A percentile compares a stretch with the other conserved stretches of the same genome.
phyloP scores from a whole-genome alignment of 2,797 vertebrate genomes.

The Rhinogobio ventralis region DNA sequence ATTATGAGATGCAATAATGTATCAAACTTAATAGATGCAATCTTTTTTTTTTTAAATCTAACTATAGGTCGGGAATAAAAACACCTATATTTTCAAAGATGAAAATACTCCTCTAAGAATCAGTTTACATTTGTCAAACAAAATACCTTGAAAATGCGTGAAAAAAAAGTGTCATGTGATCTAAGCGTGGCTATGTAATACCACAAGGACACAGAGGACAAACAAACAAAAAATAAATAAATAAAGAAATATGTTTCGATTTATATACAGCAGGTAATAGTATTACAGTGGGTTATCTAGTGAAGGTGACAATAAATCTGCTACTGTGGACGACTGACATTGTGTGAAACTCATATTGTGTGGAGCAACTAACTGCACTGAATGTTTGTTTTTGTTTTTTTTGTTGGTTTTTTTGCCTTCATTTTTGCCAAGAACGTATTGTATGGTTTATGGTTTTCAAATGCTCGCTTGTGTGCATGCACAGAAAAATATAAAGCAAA shows the following conservation, averaged over 20 bases:
- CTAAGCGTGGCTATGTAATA: slow-evolving; percentile 49
- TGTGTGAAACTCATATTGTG: no score
- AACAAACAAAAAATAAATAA: slow-evolving; percentile 60
- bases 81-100: slow-evolving; percentile 72
- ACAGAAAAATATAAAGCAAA: not conserved
- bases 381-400: no score
- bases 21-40: not conserved
- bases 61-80: not conserved
- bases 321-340: slow-evolving; percentile 55
- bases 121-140: slow-evolving; percentile 78
- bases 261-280: slow-evolving; percentile 66
- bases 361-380: not conserved
- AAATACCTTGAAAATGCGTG: slow-evolving; percentile 65
- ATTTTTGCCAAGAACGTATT: not conserved
- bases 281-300: slow-evolving; percentile 59
- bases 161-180: slow-evolving; percentile 45
- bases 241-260: slow-evolving; percentile 70
- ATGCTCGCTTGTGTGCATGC: not conserved
- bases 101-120: slow-evolving; percentile 72
- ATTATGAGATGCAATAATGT: not conserved
- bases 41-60: not conserved
- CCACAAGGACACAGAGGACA: slow-evolving; percentile 65
- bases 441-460: not conserved
- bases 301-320: slow-evolving; percentile 60
- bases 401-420: not conserved